Conservation (phyloP, 2,797 vertebrate species). For the Enteromius trimaculatus region DNA sequence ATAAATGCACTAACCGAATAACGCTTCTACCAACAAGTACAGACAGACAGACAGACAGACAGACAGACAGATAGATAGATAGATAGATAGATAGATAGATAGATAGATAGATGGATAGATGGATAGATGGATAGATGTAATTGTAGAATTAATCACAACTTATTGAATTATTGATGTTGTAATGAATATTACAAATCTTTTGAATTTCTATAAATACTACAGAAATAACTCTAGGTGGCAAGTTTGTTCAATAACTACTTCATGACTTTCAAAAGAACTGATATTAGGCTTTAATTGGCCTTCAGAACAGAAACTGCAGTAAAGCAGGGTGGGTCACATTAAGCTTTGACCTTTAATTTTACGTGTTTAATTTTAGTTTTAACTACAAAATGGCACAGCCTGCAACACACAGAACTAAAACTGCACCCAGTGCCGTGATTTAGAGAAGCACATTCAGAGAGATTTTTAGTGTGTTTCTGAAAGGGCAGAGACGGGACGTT, state of each 20-base stretch:
- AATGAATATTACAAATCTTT: background rate
- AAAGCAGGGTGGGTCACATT: background rate
- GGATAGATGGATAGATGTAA: no score
- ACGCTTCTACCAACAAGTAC: background rate
- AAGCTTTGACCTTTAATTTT: conserved; percentile 20
- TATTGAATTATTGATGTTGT: background rate
- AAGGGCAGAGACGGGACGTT: background rate
- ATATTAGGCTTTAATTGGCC: background rate
- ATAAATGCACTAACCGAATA: background rate
- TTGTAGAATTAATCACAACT: background rate
- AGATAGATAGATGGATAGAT: no score
- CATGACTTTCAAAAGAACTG: conserved; percentile 14
- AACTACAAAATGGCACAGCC: conserved; percentile 6
- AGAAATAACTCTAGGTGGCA: background rate
- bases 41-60: no score
- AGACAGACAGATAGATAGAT: no score
- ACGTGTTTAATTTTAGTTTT: conserved; percentile 6
- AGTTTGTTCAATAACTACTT: background rate
- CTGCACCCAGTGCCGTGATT: background rate
- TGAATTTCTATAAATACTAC: no score
- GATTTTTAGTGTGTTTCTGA: conserved; percentile 3
- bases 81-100: no score
- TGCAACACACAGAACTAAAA: background rate
- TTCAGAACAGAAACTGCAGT: background rate
- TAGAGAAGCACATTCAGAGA: background rate